Conservation (phyloP, 2,113 vertebrate genomes). For the Taurulus bubalis region DNA sequence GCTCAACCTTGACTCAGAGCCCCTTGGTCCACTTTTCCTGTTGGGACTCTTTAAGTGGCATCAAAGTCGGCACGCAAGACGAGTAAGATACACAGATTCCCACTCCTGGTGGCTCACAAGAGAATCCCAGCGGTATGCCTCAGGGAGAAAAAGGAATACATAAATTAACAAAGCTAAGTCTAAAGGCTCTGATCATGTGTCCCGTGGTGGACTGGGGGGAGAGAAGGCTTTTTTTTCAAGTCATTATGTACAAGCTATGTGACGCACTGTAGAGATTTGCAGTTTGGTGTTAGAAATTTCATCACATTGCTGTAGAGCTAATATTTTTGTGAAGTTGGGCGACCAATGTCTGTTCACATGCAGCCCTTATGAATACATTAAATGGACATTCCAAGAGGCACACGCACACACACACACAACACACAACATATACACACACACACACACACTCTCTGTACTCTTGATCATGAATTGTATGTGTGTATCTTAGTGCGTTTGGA, state of each 20-base stretch:
- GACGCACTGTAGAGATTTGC: conserved; percentile 47
- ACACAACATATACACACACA: too few species aligned
- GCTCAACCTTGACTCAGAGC: conserved; percentile 51
- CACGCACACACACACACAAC: too few species aligned
- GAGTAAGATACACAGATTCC: conserved; percentile 18
- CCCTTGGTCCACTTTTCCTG: conserved; percentile 39
- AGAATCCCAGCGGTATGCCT: conserved; percentile 27
- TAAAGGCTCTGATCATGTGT: conserved; percentile 47
- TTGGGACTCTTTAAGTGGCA: conserved; percentile 43
- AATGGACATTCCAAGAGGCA: conserved; percentile 33
- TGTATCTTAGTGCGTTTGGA: conserved; percentile 39
- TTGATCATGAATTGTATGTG: conserved; percentile 42
- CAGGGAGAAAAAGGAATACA: conserved; percentile 34
- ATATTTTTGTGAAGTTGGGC: conserved; percentile 48
- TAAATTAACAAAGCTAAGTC: conserved; percentile 66
- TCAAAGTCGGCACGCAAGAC: conserved; percentile 38
- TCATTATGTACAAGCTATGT: conserved; percentile 15
- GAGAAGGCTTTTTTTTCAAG: not conserved
- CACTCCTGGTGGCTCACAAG: conserved; percentile 9
- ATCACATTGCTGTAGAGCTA: conserved; percentile 32
- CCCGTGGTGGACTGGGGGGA: conserved; percentile 18
- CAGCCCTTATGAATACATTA: conserved; percentile 35
- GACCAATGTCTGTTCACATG: conserved; percentile 39
- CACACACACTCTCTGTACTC: not conserved
- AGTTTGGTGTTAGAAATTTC: conserved; percentile 49